phyloP scores from a whole-genome alignment of 2,888 invertebrate species.

The Cephus spinipes region DNA sequence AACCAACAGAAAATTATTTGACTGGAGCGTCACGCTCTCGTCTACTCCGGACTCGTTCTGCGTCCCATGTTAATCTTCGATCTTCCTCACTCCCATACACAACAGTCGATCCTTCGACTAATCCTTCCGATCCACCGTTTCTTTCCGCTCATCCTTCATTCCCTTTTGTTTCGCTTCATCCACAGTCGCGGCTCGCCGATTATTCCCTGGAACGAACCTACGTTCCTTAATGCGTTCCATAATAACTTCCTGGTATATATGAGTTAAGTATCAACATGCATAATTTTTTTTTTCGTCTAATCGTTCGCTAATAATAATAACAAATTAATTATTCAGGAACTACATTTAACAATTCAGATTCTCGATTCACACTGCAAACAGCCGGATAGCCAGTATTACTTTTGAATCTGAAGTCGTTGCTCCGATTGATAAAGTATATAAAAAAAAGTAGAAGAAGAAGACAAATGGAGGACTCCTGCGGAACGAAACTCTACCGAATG shows the following conservation, averaged over 20 bases:
- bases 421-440: background rate
- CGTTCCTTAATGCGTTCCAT: background rate
- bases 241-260: background rate
- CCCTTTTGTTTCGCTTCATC: background rate
- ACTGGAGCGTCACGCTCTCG: background rate
- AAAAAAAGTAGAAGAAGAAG: background rate
- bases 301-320: background rate
- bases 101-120: background rate
- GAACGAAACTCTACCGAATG: slow-evolving; percentile 20
- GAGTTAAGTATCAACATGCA: background rate
- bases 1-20: background rate
- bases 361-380: background rate
- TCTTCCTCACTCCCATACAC: background rate
- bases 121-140: background rate
- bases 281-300: background rate
- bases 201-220: background rate
- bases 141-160: background rate
- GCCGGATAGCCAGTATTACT: background rate
- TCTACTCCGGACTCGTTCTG: background rate
- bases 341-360: background rate
- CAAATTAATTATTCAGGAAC: background rate
- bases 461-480: slow-evolving; percentile 15
- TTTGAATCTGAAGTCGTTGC: background rate
- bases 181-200: background rate
- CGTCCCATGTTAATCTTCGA: background rate